Percentiles rank a stretch among this genome's conserved stretches.
Conservation (phyloP, 2,888 invertebrate genomes). For the Platynereis dumerilii region DNA sequence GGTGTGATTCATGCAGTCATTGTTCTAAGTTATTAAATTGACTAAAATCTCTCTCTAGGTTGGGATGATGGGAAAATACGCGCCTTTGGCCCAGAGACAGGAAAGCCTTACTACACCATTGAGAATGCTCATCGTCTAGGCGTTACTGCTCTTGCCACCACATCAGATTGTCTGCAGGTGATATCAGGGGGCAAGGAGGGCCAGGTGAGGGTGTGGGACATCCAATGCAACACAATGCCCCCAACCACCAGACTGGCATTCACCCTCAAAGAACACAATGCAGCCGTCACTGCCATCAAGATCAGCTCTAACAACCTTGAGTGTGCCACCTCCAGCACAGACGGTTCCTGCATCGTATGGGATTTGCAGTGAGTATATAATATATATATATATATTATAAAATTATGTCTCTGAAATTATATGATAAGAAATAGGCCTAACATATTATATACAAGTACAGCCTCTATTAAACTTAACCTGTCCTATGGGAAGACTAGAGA, state of each 20-base stretch:
- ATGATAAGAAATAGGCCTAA: too few species aligned
- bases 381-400: neutral
- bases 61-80: conserved; percentile 66
- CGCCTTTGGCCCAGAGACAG: conserved; percentile 69
- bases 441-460: too few species aligned
- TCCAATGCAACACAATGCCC: conserved; percentile 30
- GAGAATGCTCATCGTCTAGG: conserved; percentile 89
- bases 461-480: too few species aligned
- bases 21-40: neutral
- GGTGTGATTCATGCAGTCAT: too few species aligned
- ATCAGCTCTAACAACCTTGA: conserved; percentile 79
- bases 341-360: conserved; percentile 94
- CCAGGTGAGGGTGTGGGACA: conserved; percentile 68
- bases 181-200: conserved; percentile 92
- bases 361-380: conserved; percentile 69
- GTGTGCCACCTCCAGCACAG: conserved; percentile 87
- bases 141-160: conserved; percentile 81
- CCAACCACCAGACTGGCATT: conserved; percentile 63
- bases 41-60: conserved; percentile 56
- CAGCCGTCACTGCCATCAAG: conserved; percentile 82
- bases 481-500: too few species aligned
- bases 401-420: neutral
- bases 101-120: conserved; percentile 81
- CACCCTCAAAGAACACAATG: conserved; percentile 87
- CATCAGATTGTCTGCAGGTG: conserved; percentile 74